These are phyloP conservation scores for Pseudomyrmex concolor DNA, from an alignment of 1,140 invertebrate species.

Conservation along the genomic window DNA sequence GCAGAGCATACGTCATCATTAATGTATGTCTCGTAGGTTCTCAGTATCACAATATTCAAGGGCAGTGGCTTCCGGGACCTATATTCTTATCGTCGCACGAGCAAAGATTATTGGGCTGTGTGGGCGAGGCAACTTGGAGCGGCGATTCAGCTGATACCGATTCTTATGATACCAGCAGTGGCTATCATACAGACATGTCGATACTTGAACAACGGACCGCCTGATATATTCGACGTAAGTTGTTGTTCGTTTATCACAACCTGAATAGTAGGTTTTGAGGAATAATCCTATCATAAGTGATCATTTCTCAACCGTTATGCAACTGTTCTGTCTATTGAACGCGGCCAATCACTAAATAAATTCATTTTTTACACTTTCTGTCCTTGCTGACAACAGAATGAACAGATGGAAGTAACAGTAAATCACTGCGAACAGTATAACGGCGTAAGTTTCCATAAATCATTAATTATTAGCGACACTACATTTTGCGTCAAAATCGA, in stretches of 20 bases:
- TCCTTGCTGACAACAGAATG: constrained; percentile 79
- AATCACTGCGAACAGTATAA: constrained; percentile 84
- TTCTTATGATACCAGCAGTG: constrained; percentile 91
- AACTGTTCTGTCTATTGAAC: background rate
- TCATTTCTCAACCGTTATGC: no score
- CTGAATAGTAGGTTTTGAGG: no score
- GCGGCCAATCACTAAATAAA: background rate
- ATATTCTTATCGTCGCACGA: constrained; percentile 88
- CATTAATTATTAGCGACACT: background rate
- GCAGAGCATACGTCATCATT: background rate
- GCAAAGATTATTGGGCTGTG: constrained; percentile 88
- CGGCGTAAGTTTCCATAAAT: constrained; percentile 79
- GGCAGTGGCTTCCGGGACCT: constrained; percentile 90
- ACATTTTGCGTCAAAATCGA: no score
- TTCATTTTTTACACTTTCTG: constrained; percentile 50
- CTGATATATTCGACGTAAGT: constrained; percentile 94
- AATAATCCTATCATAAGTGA: no score
- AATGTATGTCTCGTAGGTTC: constrained; percentile 85
- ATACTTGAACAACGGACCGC: constrained; percentile 92
- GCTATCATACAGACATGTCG: constrained; percentile 93
- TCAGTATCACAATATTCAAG: constrained; percentile 92
- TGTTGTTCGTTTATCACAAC: background rate
- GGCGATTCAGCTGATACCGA: constrained; percentile 90
- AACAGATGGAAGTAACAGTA: constrained; percentile 82
- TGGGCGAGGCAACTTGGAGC: constrained; percentile 92